Evolutionary conservation across 2,888 invertebrate species (phyloP).

Genomic region (Penaeus monodon): DNA sequence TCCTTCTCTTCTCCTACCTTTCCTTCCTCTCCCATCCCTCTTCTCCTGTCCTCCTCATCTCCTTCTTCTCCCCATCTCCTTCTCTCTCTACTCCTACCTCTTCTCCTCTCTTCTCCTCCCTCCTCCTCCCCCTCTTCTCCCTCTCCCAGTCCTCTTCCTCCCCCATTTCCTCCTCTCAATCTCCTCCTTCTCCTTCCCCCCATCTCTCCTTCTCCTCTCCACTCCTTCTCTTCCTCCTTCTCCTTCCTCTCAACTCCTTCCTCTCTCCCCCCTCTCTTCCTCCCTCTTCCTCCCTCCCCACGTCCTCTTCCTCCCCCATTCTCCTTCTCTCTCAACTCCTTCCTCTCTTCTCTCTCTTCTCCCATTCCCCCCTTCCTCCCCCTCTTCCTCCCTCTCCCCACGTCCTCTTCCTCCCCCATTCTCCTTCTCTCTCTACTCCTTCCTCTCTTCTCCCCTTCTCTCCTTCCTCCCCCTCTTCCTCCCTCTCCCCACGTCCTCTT

Average conservation of each 20-base stretch:
- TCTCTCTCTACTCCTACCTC: too few relatives aligned
- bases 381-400: background rate
- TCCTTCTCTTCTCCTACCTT: too few relatives aligned
- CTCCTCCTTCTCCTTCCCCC: background rate
- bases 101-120: too few relatives aligned
- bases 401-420: background rate
- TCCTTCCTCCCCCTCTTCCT: background rate
- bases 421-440: background rate
- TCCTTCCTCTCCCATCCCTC: too few relatives aligned
- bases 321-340: background rate
- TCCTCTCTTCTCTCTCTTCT: background rate
- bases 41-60: fast-evolving
- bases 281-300: too few relatives aligned
- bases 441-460: background rate
- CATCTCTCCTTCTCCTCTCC: background rate
- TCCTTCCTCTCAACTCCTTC: background rate
- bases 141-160: background rate
- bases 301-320: background rate
- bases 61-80: fast-evolving
- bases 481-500: background rate
- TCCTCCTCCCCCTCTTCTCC: background rate
- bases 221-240: background rate
- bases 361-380: background rate
- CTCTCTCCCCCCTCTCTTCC: background rate
- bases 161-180: background rate